phyloP scores from a whole-genome alignment of 2,113 vertebrate genomes.

The Microcebus tavaratra region DNA sequence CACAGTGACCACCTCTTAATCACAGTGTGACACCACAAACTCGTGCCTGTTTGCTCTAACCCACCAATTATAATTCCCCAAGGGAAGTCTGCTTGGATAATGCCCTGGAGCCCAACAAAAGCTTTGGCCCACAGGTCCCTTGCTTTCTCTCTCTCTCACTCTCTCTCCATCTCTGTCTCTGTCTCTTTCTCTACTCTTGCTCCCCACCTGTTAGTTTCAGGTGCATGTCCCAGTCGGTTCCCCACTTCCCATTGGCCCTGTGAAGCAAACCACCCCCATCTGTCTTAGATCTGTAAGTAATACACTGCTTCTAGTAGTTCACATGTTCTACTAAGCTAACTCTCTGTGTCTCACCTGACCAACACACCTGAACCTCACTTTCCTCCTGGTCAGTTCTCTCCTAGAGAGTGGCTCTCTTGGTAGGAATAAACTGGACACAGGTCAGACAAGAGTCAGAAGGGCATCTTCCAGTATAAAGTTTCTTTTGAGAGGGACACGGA shows the following conservation, averaged over 20 bases:
- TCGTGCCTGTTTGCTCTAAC: not conserved
- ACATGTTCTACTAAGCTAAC: too few species aligned
- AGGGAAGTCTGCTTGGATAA: not conserved
- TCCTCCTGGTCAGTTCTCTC: not conserved
- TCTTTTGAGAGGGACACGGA: not conserved
- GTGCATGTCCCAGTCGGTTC: rapidly evolving
- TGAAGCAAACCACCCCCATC: not conserved
- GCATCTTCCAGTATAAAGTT: not conserved
- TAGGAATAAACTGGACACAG: not conserved
- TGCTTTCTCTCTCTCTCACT: not conserved
- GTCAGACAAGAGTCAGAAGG: not conserved
- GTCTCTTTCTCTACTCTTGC: not conserved
- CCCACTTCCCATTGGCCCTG: not conserved
- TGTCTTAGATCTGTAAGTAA: not conserved
- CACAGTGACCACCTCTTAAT: not conserved
- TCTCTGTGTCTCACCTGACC: not conserved
- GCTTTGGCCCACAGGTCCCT: not conserved
- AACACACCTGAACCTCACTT: not conserved
- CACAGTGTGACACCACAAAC: not conserved
- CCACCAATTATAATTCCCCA: too few species aligned
- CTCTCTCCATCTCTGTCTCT: not conserved
- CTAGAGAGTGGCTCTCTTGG: not conserved
- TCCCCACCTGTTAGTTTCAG: not conserved
- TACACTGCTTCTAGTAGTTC: not conserved
- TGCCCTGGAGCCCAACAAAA: not conserved